Evolutionary conservation across 1,140 invertebrate species (phyloP), one percentile per base, ranked within the genome.

Genomic region (Pogonognathellus flavescens): DNA sequence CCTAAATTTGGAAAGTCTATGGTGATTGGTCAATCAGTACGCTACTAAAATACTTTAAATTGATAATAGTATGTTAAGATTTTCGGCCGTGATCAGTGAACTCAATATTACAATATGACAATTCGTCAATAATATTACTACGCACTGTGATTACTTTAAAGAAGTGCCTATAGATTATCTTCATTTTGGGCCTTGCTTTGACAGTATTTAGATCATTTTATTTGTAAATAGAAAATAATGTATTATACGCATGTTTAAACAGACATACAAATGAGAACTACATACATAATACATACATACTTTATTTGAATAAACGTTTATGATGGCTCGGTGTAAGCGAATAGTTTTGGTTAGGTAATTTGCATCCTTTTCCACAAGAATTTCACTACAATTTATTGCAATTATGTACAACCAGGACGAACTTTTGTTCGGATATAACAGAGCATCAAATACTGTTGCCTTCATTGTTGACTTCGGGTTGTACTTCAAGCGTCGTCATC

Each of bases 1-100:
- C 89, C 90, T 93, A 87, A 89, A 90, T 31, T 90, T 93, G 84
- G 91, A 92, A 89, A 89, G 90, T 50, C 90, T 93, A n/a, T 93
- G 92, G 92, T 93, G 20, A 81, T 22, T 76, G 22, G 16, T n/a
- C 22, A 41, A 49, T 76, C 16, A 20, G 9, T 62, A 62, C 18
- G 8, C 18, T n/a, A n/a, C n/a, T 62, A 18, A 9, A n/a, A 20
- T 9, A 41, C 31, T 41, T 41, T 41, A 41, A 41, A 41, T 41
- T 41, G 31, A 41, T 41, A 41, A 41, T 6, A 41, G 31, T 41
- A 76, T n/a, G 70, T 18, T 76, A 70, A 62, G 59, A 62, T 25
- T 83, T 60, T 82, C 18, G 62, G 82, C 41, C 62, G 60, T 84
- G 52, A 53, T 84, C 31, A 31, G 31, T 25, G n/a, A 49, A 83